Conservation (phyloP, 1,140 invertebrate genomes). For the Anagrus nilaparvatae region DNA sequence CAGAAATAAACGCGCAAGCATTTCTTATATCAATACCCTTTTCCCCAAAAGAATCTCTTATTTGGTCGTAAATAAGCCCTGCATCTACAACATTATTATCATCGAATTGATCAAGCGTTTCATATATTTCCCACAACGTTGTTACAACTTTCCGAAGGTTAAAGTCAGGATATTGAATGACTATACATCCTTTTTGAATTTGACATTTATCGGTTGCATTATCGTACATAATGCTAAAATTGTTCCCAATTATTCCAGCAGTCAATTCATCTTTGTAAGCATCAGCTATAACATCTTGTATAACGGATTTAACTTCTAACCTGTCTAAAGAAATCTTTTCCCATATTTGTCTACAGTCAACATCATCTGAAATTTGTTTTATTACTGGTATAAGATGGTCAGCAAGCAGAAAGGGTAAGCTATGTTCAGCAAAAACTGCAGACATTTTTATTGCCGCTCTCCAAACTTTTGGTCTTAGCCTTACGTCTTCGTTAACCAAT, state of each 20-base stretch:
- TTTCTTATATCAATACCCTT: conserved; percentile 19
- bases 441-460: neutral
- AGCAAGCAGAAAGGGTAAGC: conserved; percentile 1
- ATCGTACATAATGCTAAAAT: conserved; percentile 10
- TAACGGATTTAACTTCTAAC: neutral
- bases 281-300: neutral
- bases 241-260: neutral
- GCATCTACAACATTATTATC: neutral
- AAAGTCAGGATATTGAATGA: neutral
- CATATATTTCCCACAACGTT: neutral
- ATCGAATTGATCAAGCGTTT: neutral
- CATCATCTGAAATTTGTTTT: neutral
- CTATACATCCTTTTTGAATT: conserved; percentile 13
- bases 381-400: conserved; percentile 5
- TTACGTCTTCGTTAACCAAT: neutral
- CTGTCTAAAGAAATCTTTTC: neutral
- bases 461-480: neutral
- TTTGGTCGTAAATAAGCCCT: neutral
- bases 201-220: conserved; percentile 10
- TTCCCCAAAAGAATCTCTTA: neutral
- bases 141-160: neutral
- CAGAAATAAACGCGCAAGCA: conserved; percentile 28
- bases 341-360: conserved; percentile 1
- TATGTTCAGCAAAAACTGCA: conserved; percentile 2
- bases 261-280: neutral